Base-by-base conservation (phyloP, 1,140 invertebrate genomes). In the Ephestia elutella region DNA sequence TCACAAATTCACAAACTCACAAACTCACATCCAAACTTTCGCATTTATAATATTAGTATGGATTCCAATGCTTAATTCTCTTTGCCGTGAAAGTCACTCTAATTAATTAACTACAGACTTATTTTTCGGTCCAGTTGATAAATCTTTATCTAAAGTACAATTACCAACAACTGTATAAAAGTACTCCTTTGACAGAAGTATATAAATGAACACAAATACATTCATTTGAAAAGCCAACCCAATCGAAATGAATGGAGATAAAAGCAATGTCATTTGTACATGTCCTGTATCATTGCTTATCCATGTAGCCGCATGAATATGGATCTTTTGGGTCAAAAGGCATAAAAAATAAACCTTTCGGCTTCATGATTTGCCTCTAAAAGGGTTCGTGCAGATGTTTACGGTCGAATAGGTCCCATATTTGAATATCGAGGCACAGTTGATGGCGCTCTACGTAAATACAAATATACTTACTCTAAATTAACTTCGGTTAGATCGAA, bases 221-320 rank as follows among this genome's bases (percentile, higher is more conserved):
- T 44, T 3, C 13, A 15, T 32, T 32, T 44, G 38, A 15, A 5
- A 44, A 44, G 10, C 15, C 5, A 44, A 44, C 15, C 1, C 13
- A 44, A 44, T 44, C 38, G n/a, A 44, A n/a, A 44, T 8, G 38
- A 44, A 44, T 15, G 13, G 38, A 44, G 5, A 44, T 44, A 44
- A 44, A 44, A 44, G 38, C 38, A 44, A 44, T n/a, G 38, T 44
- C 38, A 44, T 44, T 44, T 44, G 38, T 44, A 44, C 32, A 35
- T 5, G 32, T 25, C 21, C 38, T 17, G 38, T 44, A 17, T 44
- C 38, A n/a, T 15, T 15, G 38, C 38, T 17, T 17, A 44, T 15
- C 13, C 38, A 17, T 44, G 15, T 44, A 17, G 15, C 38, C 38
- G 38, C 13, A 44, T 44, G 38, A 44, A 44, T 44, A 44, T 44